Base-by-base conservation (phyloP, 2,888 invertebrate genomes). In the Dynastes grantii region DNA sequence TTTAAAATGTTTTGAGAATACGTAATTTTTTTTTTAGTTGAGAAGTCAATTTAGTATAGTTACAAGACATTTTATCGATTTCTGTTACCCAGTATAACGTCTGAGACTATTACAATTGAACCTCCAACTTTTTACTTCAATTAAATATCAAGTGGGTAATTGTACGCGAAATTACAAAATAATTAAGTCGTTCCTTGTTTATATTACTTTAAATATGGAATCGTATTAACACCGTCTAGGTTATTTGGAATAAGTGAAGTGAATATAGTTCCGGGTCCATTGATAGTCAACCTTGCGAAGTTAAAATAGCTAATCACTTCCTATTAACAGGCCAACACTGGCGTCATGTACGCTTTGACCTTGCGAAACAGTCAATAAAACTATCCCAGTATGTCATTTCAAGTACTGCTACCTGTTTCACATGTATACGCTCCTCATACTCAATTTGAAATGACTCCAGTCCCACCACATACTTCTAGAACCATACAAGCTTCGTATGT, bases 281-380 rank as follows among this genome's bases (percentile, higher is more conserved):
- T 78, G 81, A 81, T 79, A 79, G 65, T 79, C 76, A 83, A 84
- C 82, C 85, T 84, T 85, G 84, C 84, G 81, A 82, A 84, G 81
- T 84, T 82, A 83, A 84, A 84, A 84, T 84, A 84, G 82, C 84
- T 84, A 85, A 84, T 85, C 84, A 84, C 84, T 85, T 85, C 85
- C 85, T 84, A 85, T 84, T 83, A 85, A 82, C 83, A 75, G 58
- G 77, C 81, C 80, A 78, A 67, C 65, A 51, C 70, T 83, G 81
- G 81, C 81, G 83, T 82, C 82, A 82, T 83, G 83, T 85, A 83
- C 83, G 81, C 78, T 81, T 82, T 84, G 82, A 80, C 84, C 85
- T 84, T 85, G 84, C 79, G 79, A 67, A 82, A 77, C 80, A 79
- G 80, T 82, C 84, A 82, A 84, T 82, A 81, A 84, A 84, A 83